A percentile compares a stretch with the other conserved stretches of the same genome.
Conservation (phyloP, 2,797 vertebrate genomes). For the Staurois parvus region DNA sequence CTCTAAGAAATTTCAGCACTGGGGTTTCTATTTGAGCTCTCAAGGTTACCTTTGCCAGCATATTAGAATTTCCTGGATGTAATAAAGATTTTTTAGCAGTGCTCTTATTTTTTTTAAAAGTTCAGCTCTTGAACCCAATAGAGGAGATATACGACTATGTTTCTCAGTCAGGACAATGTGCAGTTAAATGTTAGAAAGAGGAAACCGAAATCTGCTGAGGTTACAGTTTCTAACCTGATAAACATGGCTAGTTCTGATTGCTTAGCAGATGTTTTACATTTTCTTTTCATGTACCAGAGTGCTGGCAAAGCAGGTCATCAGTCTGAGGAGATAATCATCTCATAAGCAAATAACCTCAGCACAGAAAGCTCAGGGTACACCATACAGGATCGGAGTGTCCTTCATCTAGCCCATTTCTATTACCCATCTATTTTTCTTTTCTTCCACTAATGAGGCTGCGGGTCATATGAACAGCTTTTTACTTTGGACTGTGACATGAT, state of each 20-base stretch:
- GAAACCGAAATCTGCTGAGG: not conserved
- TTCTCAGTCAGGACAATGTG: not conserved
- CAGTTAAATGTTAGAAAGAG: not conserved
- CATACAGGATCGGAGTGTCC: not conserved
- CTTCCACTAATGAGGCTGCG: not conserved
- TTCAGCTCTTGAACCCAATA: too few relatives aligned
- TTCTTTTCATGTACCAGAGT: not conserved
- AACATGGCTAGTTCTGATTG: slow-evolving; percentile 2
- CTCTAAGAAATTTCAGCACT: too few relatives aligned
- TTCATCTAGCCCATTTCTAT: not conserved
- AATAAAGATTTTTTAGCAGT: too few relatives aligned
- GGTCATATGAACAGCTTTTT: not conserved
- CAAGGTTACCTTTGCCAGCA: too few relatives aligned
- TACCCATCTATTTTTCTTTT: not conserved
- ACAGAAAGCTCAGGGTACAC: not conserved
- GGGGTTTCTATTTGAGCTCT: too few relatives aligned
- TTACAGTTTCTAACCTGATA: not conserved
- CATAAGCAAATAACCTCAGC: slow-evolving; percentile 9
- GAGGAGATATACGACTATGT: too few relatives aligned
- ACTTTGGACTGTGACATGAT: not conserved
- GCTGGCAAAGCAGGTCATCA: slow-evolving; percentile 21
- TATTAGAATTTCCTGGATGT: too few relatives aligned
- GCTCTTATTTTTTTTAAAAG: too few relatives aligned
- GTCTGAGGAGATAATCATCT: slow-evolving; percentile 17
- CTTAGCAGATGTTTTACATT: slow-evolving; percentile 30